These are phyloP conservation scores for Podarcis siculus DNA, from an alignment of 2,797 vertebrate species.

Conservation along the genomic window DNA sequence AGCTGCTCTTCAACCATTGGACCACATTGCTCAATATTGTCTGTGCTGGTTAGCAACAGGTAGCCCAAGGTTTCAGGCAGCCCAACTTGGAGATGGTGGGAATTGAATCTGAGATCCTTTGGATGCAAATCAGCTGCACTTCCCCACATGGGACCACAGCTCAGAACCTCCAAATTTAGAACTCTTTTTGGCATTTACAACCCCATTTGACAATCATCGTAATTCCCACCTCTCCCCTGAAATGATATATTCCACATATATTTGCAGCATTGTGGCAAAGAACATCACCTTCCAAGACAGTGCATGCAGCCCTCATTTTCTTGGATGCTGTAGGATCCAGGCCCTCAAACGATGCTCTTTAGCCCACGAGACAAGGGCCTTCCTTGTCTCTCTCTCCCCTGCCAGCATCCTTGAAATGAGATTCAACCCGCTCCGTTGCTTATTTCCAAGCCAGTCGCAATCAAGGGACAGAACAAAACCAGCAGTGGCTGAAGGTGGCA, in stretches of 20 bases:
- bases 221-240: not conserved
- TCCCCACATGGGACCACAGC: not conserved
- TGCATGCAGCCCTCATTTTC: not conserved
- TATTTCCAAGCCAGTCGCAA: not conserved
- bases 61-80: too few relatives aligned
- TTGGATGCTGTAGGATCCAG: not conserved
- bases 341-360: not conserved
- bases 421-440: conserved; percentile 6
- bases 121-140: too few relatives aligned
- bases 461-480: conserved; percentile 33
- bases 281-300: not conserved
- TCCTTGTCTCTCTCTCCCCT: not conserved
- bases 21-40: too few relatives aligned
- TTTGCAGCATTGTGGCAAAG: not conserved
- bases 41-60: too few relatives aligned
- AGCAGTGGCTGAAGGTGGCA: conserved; percentile 21
- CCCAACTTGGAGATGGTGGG: too few relatives aligned
- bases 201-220: not conserved
- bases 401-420: not conserved
- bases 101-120: too few relatives aligned
- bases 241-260: not conserved
- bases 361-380: conserved; percentile 6
- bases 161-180: not conserved
- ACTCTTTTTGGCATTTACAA: not conserved
- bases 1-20: not conserved